Base-by-base conservation (phyloP, 2,797 vertebrate species). In the Scolopax rusticola region DNA sequence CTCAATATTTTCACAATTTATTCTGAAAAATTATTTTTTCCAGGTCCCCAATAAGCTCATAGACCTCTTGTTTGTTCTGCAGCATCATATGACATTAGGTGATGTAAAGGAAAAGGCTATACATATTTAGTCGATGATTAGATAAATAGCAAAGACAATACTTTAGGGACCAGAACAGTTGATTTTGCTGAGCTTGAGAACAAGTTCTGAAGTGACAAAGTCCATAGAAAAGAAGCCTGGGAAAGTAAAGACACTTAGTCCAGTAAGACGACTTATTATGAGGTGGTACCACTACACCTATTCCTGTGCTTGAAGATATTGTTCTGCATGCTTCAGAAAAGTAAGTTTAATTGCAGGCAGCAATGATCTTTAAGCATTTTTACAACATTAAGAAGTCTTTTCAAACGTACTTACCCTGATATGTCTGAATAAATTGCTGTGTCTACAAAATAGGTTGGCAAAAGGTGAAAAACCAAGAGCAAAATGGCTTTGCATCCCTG, bases 341-440 rank as follows among this genome's bases (percentile, higher is more conserved):
- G 36, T 23, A 6, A 90, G 24, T 60, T 70, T 50, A 64, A 64
- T 64, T 86, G 67, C 89, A 91, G 50, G n/a, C 11, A 8, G 74
- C 2, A 2, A 15, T 33, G 47, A 90, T 14, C 12, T 3, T 59
- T 73, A 81, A 41, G 38, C 15, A 73, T 51, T 90, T 92, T 76
- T 74, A 79, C 19, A 88, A 69, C 3, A 43, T 87, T 40, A 38
- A 75, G 41, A 85, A 54, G 10, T 24, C 13, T 88, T 69, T 88
- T 65, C 20, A 24, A 20, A 7, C 13, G 64, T 88, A 98, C 98
- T 98, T 95, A 99, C 99, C 99, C 99, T 18, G 99, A 99, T 97
- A 99, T 99, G 97, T 99, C 99, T 1, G 99, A 99, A 97, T 99
- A 99, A 97, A 99, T 99, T 27, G 99, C 99, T 30, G 99, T 99